Evolutionary conservation across 2,888 invertebrate genomes (phyloP).

Genomic region (Microchrysa polita): DNA sequence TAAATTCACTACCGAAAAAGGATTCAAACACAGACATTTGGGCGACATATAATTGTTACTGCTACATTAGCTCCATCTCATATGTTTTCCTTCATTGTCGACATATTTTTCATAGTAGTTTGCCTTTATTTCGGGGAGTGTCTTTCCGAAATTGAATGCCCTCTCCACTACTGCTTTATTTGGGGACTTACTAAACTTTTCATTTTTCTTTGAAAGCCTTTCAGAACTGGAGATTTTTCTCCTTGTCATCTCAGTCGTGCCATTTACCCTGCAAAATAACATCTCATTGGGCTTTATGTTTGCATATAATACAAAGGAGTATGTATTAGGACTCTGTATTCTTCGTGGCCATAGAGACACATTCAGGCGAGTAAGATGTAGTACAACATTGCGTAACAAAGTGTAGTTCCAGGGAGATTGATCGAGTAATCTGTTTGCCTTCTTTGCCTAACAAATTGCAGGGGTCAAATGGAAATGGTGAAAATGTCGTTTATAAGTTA

Average conservation of each 20-base stretch:
- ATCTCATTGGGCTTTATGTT: conserved; percentile 27
- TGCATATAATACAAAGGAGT: conserved; percentile 23
- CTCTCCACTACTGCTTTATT: conserved; percentile 31
- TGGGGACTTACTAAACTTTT: conserved; percentile 43
- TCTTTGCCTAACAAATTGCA: conserved; percentile 45
- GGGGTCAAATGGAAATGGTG: conserved; percentile 43
- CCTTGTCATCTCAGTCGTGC: not conserved
- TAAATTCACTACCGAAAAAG: too few species aligned
- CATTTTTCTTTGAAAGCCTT: conserved; percentile 44
- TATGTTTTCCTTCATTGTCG: conserved; percentile 32
- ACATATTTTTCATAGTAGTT: conserved; percentile 31
- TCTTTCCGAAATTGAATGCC: conserved; percentile 38
- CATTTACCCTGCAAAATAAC: conserved; percentile 13
- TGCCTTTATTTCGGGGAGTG: conserved; percentile 19
- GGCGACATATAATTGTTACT: conserved; percentile 43
- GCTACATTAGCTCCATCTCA: conserved; percentile 42
- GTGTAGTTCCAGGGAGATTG: conserved; percentile 42
- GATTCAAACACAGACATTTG: conserved; percentile 13
- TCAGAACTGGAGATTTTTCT: conserved; percentile 25
- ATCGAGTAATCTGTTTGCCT: conserved; percentile 44
- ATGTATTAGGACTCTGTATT: not conserved
- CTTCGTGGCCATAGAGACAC: not conserved
- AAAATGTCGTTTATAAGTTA: conserved; percentile 44
- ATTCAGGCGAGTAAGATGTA: not conserved
- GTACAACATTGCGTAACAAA: conserved; percentile 1